Evolutionary conservation across 1,140 invertebrate species (phyloP), one percentile per base, ranked within the genome.

Genomic region (Pristionchus pacificus): DNA sequence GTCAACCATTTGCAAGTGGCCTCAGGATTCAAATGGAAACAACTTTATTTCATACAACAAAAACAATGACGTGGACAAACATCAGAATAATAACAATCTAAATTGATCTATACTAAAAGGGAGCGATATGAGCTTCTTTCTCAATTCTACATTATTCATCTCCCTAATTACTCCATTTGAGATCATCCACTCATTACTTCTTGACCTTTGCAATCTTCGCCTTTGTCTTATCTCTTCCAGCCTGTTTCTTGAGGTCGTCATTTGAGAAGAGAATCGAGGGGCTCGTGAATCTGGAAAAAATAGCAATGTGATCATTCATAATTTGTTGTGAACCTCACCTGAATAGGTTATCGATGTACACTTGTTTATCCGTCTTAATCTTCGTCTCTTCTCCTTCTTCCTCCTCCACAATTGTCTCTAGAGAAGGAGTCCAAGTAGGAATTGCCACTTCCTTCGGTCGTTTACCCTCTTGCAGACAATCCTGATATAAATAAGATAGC

Each of bases 131-230:
- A n/a, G n/a, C n/a, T n/a, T n/a, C n/a, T n/a, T n/a, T n/a, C n/a
- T n/a, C n/a, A n/a, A n/a, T n/a, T n/a, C n/a, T n/a, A n/a, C n/a
- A n/a, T n/a, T n/a, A n/a, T n/a, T n/a, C n/a, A n/a, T n/a, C n/a
- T n/a, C n/a, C n/a, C n/a, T n/a, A n/a, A n/a, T n/a, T n/a, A n/a
- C n/a, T n/a, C n/a, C n/a, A n/a, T n/a, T n/a, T n/a, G n/a, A n/a
- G n/a, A n/a, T n/a, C n/a, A n/a, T n/a, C n/a, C n/a, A n/a, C 0
- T 33, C 14, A 15, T 71, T 77, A 77, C 68, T 83, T 84, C 57
- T 82, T 82, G 57, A 81, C 77, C 70, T 82, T 84, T 15, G 80
- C 80, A 28, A 77, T 78, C 58, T 82, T 82, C 2, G 80, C 80
- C 32, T 74, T 71, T 13, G 70, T 71, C 28, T 75, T 74, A 66